A percentile compares a stretch with the other conserved stretches of the same genome.
Evolutionary conservation across 1,140 invertebrate genomes (phyloP).

Genomic region (Drosophila triauraria): DNA sequence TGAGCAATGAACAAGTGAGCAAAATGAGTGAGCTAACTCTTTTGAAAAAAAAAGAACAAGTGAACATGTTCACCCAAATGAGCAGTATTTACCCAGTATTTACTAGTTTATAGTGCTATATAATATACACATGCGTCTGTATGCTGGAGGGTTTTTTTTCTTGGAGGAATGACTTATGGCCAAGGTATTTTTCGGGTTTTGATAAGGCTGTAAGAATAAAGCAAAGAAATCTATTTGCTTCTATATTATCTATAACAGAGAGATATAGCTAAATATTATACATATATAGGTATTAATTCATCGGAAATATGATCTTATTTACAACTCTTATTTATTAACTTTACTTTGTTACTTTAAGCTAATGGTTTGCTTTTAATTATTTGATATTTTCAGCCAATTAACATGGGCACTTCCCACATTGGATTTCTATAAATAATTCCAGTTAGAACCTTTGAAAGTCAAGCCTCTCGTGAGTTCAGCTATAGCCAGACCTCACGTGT

Average conservation of each 20-base stretch:
- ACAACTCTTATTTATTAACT: too few species aligned
- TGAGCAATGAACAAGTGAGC: too few species aligned
- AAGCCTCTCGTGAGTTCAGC: constrained; percentile 18
- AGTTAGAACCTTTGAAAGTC: constrained; percentile 21
- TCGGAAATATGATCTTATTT: neutral
- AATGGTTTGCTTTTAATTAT: neutral
- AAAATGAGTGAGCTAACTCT: too few species aligned
- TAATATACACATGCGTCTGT: neutral
- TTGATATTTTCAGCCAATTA: neutral
- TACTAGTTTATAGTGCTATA: neutral
- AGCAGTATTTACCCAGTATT: too few species aligned
- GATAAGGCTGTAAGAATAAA: constrained; percentile 1
- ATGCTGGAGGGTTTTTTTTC: neutral
- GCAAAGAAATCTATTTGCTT: neutral
- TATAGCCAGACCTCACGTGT: constrained; percentile 4
- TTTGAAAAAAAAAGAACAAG: too few species aligned
- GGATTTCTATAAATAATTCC: neutral
- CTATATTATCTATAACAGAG: neutral
- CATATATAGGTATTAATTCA: neutral
- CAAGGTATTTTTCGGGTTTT: constrained; percentile 9
- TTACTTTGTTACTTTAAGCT: neutral
- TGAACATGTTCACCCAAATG: too few species aligned
- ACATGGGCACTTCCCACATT: neutral
- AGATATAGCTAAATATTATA: neutral
- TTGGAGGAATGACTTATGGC: constrained; percentile 10